phyloP scores from a whole-genome alignment of 2,113 vertebrate species.

The Lampris incognitus region DNA sequence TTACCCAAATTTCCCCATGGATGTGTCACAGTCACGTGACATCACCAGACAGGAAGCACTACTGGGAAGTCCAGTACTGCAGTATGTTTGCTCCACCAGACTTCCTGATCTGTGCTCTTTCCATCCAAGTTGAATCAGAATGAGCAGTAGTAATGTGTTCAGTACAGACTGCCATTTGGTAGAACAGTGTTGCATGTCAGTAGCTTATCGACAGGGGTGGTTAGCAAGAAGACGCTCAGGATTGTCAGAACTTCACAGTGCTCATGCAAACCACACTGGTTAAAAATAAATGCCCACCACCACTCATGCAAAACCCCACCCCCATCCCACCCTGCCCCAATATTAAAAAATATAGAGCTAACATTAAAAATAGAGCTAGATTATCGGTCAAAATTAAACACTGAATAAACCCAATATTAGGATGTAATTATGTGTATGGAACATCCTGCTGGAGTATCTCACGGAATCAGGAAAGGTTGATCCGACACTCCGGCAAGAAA shows the following conservation, averaged over 20 bases:
- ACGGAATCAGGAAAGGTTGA: background rate
- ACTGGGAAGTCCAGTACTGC: background rate
- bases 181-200: background rate
- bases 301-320: constrained; percentile 38
- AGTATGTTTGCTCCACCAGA: background rate
- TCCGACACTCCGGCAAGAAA: background rate
- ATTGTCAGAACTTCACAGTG: constrained; percentile 63
- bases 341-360: background rate
- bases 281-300: constrained; percentile 14
- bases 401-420: background rate
- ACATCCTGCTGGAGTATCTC: constrained; percentile 11
- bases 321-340: background rate
- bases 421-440: constrained; percentile 4
- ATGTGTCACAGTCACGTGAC: constrained; percentile 16
- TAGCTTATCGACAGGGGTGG: background rate
- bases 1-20: background rate
- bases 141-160: background rate
- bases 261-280: constrained; percentile 46
- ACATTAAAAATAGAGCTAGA: constrained; percentile 39
- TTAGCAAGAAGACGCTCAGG: constrained; percentile 14
- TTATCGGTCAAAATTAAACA: constrained; percentile 15
- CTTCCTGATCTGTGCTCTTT: background rate
- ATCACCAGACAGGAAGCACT: constrained; percentile 18
- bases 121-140: background rate
- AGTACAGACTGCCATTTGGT: background rate